These are phyloP conservation scores for Ascaphus truei DNA, from an alignment of 2,113 vertebrate species.

Conservation along the genomic window DNA sequence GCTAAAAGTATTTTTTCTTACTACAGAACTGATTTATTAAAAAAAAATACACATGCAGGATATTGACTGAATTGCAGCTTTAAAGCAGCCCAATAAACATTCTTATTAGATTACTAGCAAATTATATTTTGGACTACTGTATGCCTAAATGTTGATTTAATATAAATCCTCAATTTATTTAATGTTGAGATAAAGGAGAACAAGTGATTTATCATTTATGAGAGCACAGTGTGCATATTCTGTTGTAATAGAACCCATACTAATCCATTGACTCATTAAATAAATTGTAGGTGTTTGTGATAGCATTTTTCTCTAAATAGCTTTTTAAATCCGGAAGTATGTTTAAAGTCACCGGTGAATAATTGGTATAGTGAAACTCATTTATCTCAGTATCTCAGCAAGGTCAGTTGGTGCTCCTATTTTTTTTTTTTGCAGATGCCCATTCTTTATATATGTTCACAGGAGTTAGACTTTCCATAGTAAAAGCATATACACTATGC, in stretches of 20 bases:
- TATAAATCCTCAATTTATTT: too few species aligned
- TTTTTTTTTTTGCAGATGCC: neutral
- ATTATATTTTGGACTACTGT: too few species aligned
- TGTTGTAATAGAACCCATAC: neutral
- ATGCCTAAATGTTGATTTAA: too few species aligned
- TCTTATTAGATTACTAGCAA: too few species aligned
- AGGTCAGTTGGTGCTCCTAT: neutral
- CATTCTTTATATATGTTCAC: neutral
- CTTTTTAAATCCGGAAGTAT: constrained; percentile 6
- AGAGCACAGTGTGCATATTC: neutral
- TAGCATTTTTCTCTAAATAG: constrained; percentile 23
- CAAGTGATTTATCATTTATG: neutral
- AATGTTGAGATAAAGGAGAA: too few species aligned
- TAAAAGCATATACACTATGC: neutral
- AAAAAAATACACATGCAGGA: too few species aligned
- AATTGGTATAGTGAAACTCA: constrained; percentile 14
- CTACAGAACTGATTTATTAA: too few species aligned
- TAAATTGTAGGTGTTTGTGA: constrained; percentile 18
- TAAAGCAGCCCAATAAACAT: too few species aligned
- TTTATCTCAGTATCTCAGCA: constrained; percentile 20
- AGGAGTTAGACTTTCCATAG: neutral
- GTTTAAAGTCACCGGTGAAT: constrained; percentile 11
- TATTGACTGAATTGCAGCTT: too few species aligned
- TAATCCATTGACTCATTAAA: constrained; percentile 21
- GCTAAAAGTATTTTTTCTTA: too few species aligned